Evolutionary conservation across 2,797 vertebrate species (phyloP).

Genomic region (Xyrichtys novacula): DNA sequence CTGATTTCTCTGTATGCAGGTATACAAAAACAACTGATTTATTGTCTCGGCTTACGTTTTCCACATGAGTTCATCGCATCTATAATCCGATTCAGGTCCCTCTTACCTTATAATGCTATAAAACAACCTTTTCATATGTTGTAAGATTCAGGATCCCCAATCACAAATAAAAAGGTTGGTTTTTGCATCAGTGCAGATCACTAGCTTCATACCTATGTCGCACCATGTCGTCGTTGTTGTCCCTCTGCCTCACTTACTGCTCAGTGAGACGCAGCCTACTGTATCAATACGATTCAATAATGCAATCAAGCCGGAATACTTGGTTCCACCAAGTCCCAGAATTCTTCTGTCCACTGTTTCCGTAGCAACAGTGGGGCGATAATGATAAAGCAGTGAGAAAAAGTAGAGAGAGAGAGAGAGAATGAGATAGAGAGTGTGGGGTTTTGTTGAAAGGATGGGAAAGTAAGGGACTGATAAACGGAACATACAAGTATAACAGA

Average conservation of each 20-base stretch:
- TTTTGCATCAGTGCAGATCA: background rate
- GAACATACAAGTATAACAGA: background rate
- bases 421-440: slow-evolving; percentile 1
- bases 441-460: slow-evolving; percentile 5
- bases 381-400: slow-evolving; percentile 15
- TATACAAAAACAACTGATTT: too few relatives aligned
- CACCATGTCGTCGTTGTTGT: background rate
- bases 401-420: slow-evolving; percentile 4
- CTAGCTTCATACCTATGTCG: background rate
- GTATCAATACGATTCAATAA: slow-evolving; percentile 47
- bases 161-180: background rate
- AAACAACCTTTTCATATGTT: too few relatives aligned
- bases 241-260: background rate
- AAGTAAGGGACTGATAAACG: slow-evolving; percentile 13
- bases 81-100: too few relatives aligned
- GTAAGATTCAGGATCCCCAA: too few relatives aligned
- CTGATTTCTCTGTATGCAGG: too few relatives aligned
- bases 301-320: slow-evolving; percentile 65
- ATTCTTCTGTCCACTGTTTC: slow-evolving; percentile 78
- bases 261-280: slow-evolving; percentile 14
- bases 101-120: too few relatives aligned
- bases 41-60: too few relatives aligned
- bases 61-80: background rate
- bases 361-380: slow-evolving; percentile 74
- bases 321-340: slow-evolving; percentile 71